phyloP scores from a whole-genome alignment of 1,140 invertebrate genomes.

The Thrips palmi region DNA sequence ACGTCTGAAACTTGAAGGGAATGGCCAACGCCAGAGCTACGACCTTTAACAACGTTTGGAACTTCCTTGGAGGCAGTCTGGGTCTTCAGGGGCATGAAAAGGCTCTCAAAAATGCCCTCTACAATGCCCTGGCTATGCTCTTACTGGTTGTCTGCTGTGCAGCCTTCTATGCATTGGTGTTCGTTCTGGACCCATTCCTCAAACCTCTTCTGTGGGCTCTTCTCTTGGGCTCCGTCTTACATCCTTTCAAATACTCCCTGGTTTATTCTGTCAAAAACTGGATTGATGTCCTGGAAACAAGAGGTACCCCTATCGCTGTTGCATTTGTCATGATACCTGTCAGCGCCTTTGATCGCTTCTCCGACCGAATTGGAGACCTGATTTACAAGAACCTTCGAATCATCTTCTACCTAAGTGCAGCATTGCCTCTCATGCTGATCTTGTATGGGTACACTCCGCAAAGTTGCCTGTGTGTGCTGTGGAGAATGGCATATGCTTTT shows the following conservation, averaged over 20 bases:
- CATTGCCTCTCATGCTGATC: too few species aligned
- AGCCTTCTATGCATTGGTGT: conserved; percentile 60
- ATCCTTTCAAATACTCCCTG: conserved; percentile 68
- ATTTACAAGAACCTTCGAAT: too few species aligned
- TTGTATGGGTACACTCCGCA: too few species aligned
- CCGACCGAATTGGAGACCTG: conserved; percentile 47
- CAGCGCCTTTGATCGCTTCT: conserved; percentile 43
- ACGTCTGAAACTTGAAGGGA: too few species aligned
- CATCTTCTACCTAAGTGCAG: too few species aligned
- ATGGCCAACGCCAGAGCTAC: too few species aligned
- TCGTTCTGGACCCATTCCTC: conserved; percentile 76
- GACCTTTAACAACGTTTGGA: too few species aligned
- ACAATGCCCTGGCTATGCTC: conserved; percentile 62
- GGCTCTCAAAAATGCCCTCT: conserved; percentile 70
- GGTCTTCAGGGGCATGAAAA: conserved; percentile 44
- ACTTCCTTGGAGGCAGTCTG: too few species aligned
- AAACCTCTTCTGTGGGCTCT: conserved; percentile 86
- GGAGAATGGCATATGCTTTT: too few species aligned
- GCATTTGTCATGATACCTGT: conserved; percentile 57
- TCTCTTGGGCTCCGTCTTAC: conserved; percentile 73
- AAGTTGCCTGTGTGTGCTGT: too few species aligned
- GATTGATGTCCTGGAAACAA: too few species aligned
- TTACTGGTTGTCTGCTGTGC: conserved; percentile 42
- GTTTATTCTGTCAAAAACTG: conserved; percentile 48
- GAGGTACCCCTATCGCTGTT: conserved; percentile 41